Base-by-base conservation (phyloP, 2,113 vertebrate genomes). In the Phalacrocorax aristotelis region DNA sequence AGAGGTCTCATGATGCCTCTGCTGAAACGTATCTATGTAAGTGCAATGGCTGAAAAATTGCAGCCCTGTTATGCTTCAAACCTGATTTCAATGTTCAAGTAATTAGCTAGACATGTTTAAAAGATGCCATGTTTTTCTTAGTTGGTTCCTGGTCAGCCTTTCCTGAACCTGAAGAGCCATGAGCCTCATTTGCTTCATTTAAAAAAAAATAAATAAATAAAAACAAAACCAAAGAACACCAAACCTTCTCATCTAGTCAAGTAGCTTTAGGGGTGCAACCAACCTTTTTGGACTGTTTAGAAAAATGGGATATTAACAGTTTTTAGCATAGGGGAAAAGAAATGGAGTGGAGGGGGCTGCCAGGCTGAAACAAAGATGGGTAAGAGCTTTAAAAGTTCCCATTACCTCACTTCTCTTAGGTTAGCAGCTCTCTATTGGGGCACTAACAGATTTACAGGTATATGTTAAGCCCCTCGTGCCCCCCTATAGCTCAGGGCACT, bases 401-500 rank as follows among this genome's bases (percentile, higher is more conserved):
- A 2, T 64, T 8, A 17, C 27, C 30, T 57, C 61, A 29, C 7
- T 20, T 65, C 23, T 61, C 25, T 42, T 16, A 34, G 38, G 7
- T 42, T 44, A 82, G 46, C 22, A 54, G 57, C 51, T 42, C 16
- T 60, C 57, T 70, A 22, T 7, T 54, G 40, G 34, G 8, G 7
- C 22, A 38, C 29, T 36, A 21, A 38, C n/a, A 69, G 61, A 48
- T 54, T 48, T 54, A 65, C 8, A 65, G 38, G 2, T 20, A 26
- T 27, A 55, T 57, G 42, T 22, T 44, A 68, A 77, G 38, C 29
- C 13, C 17, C 29, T 13, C 26, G 16, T 81, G 22, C 16, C 20
- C n/a, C 7, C 1, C 13, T 18, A 8, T 25, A 72, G 30, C 9
- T 38, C 2, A 0, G 7, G 55, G 38, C 16, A 34, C 11, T 27